Evolutionary conservation across 2,888 invertebrate genomes (phyloP), one percentile per base, ranked within the genome.

Genomic region (Endomychus coccineus): DNA sequence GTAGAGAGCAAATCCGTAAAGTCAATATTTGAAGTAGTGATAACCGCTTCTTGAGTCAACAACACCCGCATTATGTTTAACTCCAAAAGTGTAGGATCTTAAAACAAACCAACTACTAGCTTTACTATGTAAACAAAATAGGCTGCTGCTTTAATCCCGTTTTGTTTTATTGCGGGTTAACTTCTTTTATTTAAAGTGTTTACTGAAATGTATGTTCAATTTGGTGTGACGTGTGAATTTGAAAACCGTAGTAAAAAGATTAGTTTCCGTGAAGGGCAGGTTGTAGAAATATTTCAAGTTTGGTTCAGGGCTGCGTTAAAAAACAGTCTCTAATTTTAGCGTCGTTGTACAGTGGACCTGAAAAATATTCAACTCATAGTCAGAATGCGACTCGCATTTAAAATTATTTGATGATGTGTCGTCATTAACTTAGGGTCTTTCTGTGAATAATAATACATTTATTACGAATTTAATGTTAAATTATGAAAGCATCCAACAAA

Each of bases 1-100:
- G 40, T 51, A 43, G 38, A 35, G 34, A 45, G 34, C 42, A 48
- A 51, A 51, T 50, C 45, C 27, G 31, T 38, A 42, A 34, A 43
- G 53, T 58, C 54, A 58, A 58, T 58, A 58, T 58, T 58, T 56
- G 44, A 48, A 32, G 36, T 42, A 40, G 46, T 42, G 51, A 51
- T 52, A 51, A 54, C 48, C 44, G 45, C 47, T 45, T 42, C 41
- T 38, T 37, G 40, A 43, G 41, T 43, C 42, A 43, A 43, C 43
- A 43, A 24, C 30, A 38, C 45, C 49, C 48, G 48, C 47, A 46
- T 34, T 12, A 6, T 31, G 17, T 21, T 45, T 47, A 46, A 44
- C 45, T 40, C 46, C n/a, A 44, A 45, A 49, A 50, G 42, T 45
- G 46, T 45, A 49, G 44, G n/a, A 50, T 43, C 49, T 52, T 53